These are phyloP conservation scores for Amphiura filiformis DNA, from an alignment of 35 echinoderm and acorn worm genomes.

Conservation along the genomic window DNA sequence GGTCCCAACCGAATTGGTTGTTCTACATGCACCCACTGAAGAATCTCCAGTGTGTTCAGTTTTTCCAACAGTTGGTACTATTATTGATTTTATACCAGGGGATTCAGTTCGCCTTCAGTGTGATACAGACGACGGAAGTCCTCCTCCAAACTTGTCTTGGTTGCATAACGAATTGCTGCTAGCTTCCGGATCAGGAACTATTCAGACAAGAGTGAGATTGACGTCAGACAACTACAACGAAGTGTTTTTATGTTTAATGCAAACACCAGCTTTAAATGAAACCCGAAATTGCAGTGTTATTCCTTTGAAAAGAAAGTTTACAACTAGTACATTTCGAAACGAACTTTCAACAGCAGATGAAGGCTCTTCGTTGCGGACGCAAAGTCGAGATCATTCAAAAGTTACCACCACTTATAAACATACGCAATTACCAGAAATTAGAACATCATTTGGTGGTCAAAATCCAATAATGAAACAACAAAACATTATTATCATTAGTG, in stretches of 20 bases:
- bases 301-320: neutral
- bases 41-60: neutral
- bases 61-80: neutral
- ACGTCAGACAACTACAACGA: neutral
- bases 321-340: too few relatives aligned
- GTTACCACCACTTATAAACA: neutral
- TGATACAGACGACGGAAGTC: neutral
- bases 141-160: neutral
- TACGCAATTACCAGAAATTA: neutral
- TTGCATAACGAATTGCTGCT: neutral
- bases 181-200: neutral
- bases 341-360: too few relatives aligned
- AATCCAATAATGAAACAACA: neutral
- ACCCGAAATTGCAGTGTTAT: neutral
- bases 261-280: neutral
- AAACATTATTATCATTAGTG: neutral
- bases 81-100: neutral
- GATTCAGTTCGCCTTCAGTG: neutral
- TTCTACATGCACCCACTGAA: neutral
- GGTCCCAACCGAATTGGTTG: neutral
- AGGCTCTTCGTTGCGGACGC: too few relatives aligned
- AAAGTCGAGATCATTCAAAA: too few relatives aligned
- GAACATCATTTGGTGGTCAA: neutral
- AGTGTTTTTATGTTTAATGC: neutral
- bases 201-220: neutral